phyloP scores from a whole-genome alignment of 2,888 invertebrate genomes.

The Eudemis profundana region DNA sequence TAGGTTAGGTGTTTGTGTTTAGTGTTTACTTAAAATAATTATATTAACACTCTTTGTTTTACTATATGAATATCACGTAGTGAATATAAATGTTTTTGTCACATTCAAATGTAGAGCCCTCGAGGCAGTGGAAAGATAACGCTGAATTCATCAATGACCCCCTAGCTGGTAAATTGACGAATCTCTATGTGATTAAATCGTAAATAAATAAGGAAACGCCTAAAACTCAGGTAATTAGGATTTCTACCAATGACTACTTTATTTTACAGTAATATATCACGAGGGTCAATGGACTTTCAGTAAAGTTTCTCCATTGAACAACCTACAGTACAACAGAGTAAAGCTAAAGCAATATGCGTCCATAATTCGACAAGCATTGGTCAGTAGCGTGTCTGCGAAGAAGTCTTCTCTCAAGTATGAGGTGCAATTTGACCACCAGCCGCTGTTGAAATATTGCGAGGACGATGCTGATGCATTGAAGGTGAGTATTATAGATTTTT shows the following conservation, averaged over 20 bases:
- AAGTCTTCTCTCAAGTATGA: constrained; percentile 63
- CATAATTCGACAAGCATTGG: constrained; percentile 72
- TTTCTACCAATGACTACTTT: constrained; percentile 41
- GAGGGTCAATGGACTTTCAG: constrained; percentile 72
- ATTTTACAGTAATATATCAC: constrained; percentile 71
- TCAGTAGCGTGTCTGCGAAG: constrained; percentile 59
- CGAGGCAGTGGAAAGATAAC: constrained; percentile 38
- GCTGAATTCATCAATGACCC: constrained; percentile 52
- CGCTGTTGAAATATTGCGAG: constrained; percentile 69
- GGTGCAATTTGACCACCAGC: constrained; percentile 66
- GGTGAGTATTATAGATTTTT: constrained; percentile 62
- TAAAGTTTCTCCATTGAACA: constrained; percentile 73
- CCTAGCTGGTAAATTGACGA: constrained; percentile 51
- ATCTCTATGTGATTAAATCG: background rate
- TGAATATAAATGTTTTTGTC: constrained; percentile 22
- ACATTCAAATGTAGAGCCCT: constrained; percentile 37
- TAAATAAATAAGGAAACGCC: no score
- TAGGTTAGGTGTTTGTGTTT: background rate
- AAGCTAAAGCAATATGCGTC: constrained; percentile 77
- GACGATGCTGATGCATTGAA: constrained; percentile 71
- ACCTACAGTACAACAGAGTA: constrained; percentile 65
- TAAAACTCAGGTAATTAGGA: background rate
- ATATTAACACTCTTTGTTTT: background rate
- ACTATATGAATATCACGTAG: background rate
- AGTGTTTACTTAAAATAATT: constrained; percentile 18